These are phyloP conservation scores for Drosophila limbata DNA, from an alignment of 2,888 invertebrate genomes.

Conservation along the genomic window DNA sequence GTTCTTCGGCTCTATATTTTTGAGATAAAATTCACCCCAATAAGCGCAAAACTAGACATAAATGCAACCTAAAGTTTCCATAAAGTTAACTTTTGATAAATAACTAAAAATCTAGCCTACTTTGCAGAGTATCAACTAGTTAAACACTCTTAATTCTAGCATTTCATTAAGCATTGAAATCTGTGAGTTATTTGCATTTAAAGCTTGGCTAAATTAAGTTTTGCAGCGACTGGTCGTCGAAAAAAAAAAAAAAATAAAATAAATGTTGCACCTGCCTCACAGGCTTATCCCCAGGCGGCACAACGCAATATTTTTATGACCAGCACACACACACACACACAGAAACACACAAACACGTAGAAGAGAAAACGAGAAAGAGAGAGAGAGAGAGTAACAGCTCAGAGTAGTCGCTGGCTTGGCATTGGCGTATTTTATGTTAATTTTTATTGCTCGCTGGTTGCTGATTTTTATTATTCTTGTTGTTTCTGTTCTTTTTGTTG, in stretches of 20 bases:
- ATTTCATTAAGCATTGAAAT: neutral
- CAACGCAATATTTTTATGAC: slow-evolving; percentile 51
- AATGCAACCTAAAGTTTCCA: neutral
- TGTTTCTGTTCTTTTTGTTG: slow-evolving; percentile 26
- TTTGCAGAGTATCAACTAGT: slow-evolving; percentile 7
- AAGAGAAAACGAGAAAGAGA: neutral
- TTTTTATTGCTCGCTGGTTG: slow-evolving; percentile 69
- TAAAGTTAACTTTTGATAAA: neutral
- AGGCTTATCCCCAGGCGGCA: slow-evolving; percentile 37
- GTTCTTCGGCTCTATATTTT: no score
- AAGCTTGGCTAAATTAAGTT: slow-evolving; percentile 18
- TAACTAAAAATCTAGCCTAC: neutral
- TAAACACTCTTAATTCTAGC: neutral
- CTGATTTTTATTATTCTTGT: slow-evolving; percentile 66
- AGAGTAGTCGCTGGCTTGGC: slow-evolving; percentile 41
- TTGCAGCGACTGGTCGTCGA: slow-evolving; percentile 17
- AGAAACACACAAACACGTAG: neutral
- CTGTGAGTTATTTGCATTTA: slow-evolving; percentile 4
- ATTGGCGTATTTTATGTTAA: slow-evolving; percentile 73
- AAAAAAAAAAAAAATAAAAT: no score
- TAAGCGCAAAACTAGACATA: neutral
- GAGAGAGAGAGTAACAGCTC: neutral
- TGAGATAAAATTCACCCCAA: neutral
- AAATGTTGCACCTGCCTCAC: slow-evolving; percentile 53
- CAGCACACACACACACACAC: slow-evolving; percentile 12